Evolutionary conservation across 2,797 vertebrate genomes (phyloP).

Genomic region (Takifugu ocellatus): DNA sequence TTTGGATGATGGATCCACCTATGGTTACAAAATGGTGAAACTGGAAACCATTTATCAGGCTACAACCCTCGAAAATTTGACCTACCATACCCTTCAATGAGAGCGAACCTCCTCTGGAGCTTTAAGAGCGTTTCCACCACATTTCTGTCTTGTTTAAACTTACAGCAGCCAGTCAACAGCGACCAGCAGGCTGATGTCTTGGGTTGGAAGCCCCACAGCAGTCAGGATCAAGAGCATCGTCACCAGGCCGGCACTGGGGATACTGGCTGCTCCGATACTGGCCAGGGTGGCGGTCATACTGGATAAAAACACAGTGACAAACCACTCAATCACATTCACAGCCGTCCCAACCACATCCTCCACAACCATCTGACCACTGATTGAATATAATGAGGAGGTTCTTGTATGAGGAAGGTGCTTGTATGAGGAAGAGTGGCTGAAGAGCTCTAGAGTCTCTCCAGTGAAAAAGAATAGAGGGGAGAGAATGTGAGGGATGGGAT

Average conservation of each 20-base stretch:
- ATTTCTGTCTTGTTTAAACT: slow-evolving; percentile 67
- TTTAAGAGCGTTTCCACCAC: background rate
- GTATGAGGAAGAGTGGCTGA: slow-evolving; percentile 21
- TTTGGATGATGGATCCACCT: too few species aligned
- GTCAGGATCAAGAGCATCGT: slow-evolving; percentile 99
- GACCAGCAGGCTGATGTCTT: slow-evolving; percentile 97
- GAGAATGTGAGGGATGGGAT: slow-evolving; percentile 13
- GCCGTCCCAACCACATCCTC: slow-evolving; percentile 1
- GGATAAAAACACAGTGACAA: slow-evolving; percentile 9
- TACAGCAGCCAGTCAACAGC: slow-evolving; percentile 99
- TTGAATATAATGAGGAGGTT: background rate
- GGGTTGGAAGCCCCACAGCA: slow-evolving; percentile 93
- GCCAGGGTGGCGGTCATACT: slow-evolving; percentile 96
- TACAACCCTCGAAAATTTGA: too few species aligned
- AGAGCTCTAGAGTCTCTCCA: slow-evolving; percentile 67
- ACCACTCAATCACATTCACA: slow-evolving; percentile 14
- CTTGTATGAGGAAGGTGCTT: slow-evolving; percentile 3
- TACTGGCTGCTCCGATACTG: slow-evolving; percentile 96
- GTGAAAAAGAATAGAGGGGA: too few species aligned
- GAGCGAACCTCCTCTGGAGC: background rate
- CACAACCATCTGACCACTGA: background rate
- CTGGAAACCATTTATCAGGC: too few species aligned
- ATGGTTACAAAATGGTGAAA: background rate
- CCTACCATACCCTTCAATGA: too few species aligned
- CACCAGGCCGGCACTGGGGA: slow-evolving; percentile 95